A percentile compares a stretch with the other conserved stretches of the same genome.
These are phyloP conservation scores for Brachyptera risi DNA, from an alignment of 2,888 invertebrate species.

Conservation along the genomic window DNA sequence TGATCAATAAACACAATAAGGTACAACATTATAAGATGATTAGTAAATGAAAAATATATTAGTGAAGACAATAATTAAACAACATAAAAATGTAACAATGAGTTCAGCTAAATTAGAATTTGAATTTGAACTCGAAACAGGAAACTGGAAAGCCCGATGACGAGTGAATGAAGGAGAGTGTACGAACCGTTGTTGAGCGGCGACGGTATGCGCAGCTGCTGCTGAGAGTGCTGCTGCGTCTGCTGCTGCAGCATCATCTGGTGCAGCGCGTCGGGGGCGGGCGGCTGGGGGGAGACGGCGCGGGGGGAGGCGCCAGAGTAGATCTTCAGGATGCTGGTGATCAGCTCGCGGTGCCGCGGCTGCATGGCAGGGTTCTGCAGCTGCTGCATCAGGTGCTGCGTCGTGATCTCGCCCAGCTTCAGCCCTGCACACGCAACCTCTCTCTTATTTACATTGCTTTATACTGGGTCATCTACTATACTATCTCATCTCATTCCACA, in stretches of 20 bases:
- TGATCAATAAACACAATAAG: too few relatives aligned
- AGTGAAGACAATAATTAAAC: too few relatives aligned
- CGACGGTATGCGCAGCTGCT: conserved; percentile 59
- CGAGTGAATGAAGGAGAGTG: too few relatives aligned
- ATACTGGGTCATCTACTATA: too few relatives aligned
- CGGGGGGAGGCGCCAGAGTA: conserved; percentile 43
- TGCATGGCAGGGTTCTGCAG: conserved; percentile 68
- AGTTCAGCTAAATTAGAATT: too few relatives aligned
- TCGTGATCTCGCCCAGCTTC: conserved; percentile 71
- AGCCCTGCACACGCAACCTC: conserved; percentile 52
- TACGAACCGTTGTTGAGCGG: conserved; percentile 57
- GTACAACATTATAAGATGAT: too few relatives aligned
- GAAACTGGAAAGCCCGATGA: too few relatives aligned
- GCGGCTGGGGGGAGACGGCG: conserved; percentile 37
- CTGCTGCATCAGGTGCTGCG: conserved; percentile 71
- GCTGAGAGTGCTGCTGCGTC: conserved; percentile 46
- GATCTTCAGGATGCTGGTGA: conserved; percentile 56
- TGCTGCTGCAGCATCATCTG: conserved; percentile 47
- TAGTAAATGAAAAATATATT: too few relatives aligned
- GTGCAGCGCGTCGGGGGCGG: conserved; percentile 43
- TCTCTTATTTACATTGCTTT: too few relatives aligned
- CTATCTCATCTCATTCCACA: too few relatives aligned
- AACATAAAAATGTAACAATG: too few relatives aligned
- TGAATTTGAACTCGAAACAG: too few relatives aligned
- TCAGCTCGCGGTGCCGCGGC: conserved; percentile 66